phyloP scores from a whole-genome alignment of 1,140 invertebrate genomes.

The Drosophila oshimai region DNA sequence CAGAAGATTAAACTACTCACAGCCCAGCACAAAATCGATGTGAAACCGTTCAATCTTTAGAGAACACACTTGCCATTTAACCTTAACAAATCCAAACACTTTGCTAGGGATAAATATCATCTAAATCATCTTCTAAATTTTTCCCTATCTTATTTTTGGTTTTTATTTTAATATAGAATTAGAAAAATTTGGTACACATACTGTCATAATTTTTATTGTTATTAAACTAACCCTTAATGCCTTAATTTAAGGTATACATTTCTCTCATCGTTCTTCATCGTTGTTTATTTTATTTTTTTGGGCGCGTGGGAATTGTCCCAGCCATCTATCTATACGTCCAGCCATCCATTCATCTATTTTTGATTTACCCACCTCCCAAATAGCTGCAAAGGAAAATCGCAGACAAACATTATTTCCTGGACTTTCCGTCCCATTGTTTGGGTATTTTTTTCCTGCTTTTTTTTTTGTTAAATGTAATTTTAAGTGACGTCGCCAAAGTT shows the following conservation, averaged over 20 bases:
- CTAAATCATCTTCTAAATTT: too few species aligned
- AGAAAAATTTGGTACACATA: too few species aligned
- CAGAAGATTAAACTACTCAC: neutral
- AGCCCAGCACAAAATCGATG: neutral
- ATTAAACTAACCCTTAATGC: too few species aligned
- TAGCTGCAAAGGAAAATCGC: conserved; percentile 29
- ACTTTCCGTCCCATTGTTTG: conserved; percentile 8
- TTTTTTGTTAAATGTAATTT: conserved; percentile 68
- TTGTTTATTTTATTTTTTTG: neutral
- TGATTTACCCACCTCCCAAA: conserved; percentile 36
- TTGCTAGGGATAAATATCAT: neutral
- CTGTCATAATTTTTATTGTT: too few species aligned
- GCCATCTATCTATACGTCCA: neutral
- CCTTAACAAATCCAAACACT: neutral
- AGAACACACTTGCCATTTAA: neutral
- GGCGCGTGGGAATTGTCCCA: neutral
- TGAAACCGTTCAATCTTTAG: neutral
- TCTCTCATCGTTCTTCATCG: too few species aligned
- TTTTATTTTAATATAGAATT: too few species aligned
- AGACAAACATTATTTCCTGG: conserved; percentile 65
- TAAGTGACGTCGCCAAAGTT: conserved; percentile 74
- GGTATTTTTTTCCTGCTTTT: neutral
- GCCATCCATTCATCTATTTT: conserved; percentile 54
- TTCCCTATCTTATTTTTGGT: too few species aligned
- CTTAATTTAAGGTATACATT: too few species aligned